Evolutionary conservation across 2,888 invertebrate genomes (phyloP), one percentile per base, ranked within the genome.

Genomic region (Aricia artaxerxes): DNA sequence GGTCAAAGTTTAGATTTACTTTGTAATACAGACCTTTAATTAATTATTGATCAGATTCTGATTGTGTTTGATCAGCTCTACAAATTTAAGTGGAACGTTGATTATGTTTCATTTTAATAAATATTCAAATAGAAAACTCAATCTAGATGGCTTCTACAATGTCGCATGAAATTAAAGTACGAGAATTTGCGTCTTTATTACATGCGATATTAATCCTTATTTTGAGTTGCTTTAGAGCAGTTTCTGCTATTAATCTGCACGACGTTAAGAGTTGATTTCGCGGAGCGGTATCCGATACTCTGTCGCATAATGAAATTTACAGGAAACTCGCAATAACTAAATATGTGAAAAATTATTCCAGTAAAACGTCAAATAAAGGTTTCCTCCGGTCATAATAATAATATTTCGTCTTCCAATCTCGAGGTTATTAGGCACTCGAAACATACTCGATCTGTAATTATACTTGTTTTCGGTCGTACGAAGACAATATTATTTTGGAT

Each of bases 381-480:
- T 79, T 73, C 78, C 81, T 73, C 78, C 80, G 80, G 79, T 79
- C 79, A 79, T 79, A 81, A 82, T 80, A 81, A 82, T 80, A 80
- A 82, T 80, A 80, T 82, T 82, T 80, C 82, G 79, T 82, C 80
- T 78, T 80, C 73, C 82, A 81, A 81, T 81, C 81, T 82, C 81
- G 73, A 81, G 78, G 82, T 80, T 82, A 82, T 82, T 83, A 82
- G 80, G 81, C 77, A 80, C 81, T 82, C 69, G 78, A 82, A 84
- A 84, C 81, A 82, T 82, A 81, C 82, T 81, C 83, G 80, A 81
- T 82, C 83, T 80, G 80, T 83, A 83, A 83, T 83, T 83, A 83
- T 82, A 82, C 82, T 82, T 82, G 83, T 83, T 83, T 82, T 77
- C 82, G 83, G 80, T 82, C 83, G 81, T 82, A 82, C 79, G 81